phyloP scores from a whole-genome alignment of 2,797 vertebrate genomes.

The Falco concolor region DNA sequence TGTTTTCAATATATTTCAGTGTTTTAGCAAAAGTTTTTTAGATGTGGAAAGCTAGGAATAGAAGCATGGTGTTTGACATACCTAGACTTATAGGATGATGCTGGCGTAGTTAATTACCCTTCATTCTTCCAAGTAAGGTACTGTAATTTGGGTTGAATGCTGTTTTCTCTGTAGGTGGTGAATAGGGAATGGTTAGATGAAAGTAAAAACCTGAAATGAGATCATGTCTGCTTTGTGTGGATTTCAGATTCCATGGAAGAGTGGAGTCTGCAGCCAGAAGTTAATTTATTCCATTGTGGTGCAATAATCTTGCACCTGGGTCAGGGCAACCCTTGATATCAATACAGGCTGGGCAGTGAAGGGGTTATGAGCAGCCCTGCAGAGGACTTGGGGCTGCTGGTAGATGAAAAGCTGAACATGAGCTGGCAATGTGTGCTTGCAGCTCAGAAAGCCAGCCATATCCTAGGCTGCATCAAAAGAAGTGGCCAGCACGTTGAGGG shows the following conservation, averaged over 20 bases:
- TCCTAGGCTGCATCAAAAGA: neutral
- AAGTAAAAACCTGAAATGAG: constrained; percentile 39
- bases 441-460: rapidly evolving
- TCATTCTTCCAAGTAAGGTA: neutral
- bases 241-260: constrained; percentile 5
- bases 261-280: neutral
- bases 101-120: neutral
- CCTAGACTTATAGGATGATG: neutral
- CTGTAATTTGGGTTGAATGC: neutral
- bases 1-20: constrained; percentile 7
- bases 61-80: neutral
- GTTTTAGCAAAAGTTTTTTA: neutral
- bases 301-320: neutral
- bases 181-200: neutral
- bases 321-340: neutral
- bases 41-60: neutral
- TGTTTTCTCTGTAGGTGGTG: neutral
- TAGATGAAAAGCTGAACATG: neutral
- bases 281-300: neutral
- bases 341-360: neutral
- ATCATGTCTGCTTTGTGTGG: constrained; percentile 36
- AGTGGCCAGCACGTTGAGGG: neutral
- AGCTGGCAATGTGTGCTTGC: rapidly evolving
- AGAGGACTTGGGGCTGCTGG: neutral
- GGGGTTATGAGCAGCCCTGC: neutral